These are phyloP conservation scores for Netelia virgata DNA, from an alignment of 2,888 invertebrate species.

Conservation along the genomic window DNA sequence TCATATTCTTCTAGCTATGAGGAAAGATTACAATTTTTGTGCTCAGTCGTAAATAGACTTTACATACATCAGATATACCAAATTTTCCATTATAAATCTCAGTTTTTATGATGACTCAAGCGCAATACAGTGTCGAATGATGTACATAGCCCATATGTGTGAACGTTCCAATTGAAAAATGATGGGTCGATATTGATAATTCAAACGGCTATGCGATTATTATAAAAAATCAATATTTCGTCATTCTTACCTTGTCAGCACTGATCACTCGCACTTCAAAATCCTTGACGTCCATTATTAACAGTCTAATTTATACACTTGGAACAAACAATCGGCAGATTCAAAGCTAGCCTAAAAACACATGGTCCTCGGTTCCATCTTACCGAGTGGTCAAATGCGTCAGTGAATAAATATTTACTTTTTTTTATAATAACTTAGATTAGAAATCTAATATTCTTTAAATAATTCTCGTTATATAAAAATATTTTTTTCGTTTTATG, in stretches of 20 bases:
- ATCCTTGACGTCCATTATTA: slow-evolving; percentile 74
- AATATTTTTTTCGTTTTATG: neutral
- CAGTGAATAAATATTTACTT: neutral
- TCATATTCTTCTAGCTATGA: neutral
- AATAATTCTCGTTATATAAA: neutral
- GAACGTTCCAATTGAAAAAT: neutral
- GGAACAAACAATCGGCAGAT: slow-evolving; percentile 49
- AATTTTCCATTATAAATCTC: no score
- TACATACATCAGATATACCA: no score
- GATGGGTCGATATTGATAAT: neutral
- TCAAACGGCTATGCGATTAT: neutral
- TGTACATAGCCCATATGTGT: no score
- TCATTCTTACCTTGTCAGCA: slow-evolving; percentile 77
- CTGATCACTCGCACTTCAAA: slow-evolving; percentile 77
- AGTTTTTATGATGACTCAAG: no score
- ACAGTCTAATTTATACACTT: slow-evolving; percentile 38
- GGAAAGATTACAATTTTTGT: no score
- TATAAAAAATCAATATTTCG: neutral
- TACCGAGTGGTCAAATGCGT: slow-evolving; percentile 64
- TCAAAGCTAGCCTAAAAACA: slow-evolving; percentile 66
- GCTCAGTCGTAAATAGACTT: no score
- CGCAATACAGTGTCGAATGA: no score
- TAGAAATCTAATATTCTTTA: neutral
- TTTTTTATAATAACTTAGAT: neutral
- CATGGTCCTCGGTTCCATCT: slow-evolving; percentile 53